Evolutionary conservation across 2,797 vertebrate species (phyloP).

Genomic region (Tolypeutes matacus): DNA sequence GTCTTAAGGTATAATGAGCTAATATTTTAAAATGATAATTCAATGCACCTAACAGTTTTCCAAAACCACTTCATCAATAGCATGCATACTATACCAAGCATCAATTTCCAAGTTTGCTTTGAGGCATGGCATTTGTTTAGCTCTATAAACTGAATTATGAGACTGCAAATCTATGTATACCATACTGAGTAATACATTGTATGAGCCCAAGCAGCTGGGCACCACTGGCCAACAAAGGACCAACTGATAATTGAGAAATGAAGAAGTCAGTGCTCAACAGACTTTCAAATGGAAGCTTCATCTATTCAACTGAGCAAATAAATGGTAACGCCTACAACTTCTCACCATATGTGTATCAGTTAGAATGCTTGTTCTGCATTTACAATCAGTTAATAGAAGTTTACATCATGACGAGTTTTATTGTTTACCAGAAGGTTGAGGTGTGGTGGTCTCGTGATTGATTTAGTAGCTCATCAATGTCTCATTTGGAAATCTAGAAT

Average conservation of each 20-base stretch:
- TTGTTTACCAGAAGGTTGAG: not conserved
- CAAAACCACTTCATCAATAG: not conserved
- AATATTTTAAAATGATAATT: conserved; percentile 40
- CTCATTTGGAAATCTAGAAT: not conserved
- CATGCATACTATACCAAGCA: not conserved
- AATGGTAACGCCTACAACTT: not conserved
- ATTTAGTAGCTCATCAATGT: not conserved
- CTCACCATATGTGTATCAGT: not conserved
- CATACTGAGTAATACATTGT: not conserved
- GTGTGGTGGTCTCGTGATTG: not conserved
- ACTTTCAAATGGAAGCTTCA: not conserved
- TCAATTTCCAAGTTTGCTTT: not conserved
- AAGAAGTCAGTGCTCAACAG: not conserved
- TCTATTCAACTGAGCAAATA: not conserved
- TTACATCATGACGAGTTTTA: not conserved
- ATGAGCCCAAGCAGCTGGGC: not conserved
- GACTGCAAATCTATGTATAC: not conserved
- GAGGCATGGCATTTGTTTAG: not conserved
- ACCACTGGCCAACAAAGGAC: not conserved
- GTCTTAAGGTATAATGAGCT: not conserved
- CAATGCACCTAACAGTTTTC: not conserved
- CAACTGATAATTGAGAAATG: not conserved
- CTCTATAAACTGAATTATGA: not conserved
- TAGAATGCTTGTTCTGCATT: not conserved
- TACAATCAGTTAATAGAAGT: not conserved